These are phyloP conservation scores for Stenurella melanura DNA, from an alignment of 2,888 invertebrate species.

Conservation along the genomic window DNA sequence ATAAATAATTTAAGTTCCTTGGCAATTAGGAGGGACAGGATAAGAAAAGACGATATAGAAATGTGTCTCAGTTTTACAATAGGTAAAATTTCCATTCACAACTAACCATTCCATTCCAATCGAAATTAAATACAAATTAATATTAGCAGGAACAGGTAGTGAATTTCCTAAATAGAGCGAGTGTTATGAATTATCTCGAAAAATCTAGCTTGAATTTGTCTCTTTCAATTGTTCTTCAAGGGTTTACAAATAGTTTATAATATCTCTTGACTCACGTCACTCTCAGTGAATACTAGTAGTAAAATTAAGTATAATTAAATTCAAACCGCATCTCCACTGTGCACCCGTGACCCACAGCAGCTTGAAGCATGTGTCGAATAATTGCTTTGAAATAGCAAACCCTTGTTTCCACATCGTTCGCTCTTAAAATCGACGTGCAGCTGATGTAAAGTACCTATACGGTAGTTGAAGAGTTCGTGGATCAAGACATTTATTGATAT, in stretches of 20 bases:
- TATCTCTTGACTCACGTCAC: background rate
- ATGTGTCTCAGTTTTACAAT: no score
- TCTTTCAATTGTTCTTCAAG: no score
- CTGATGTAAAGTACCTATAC: constrained; percentile 4
- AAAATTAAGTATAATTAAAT: constrained; percentile 20
- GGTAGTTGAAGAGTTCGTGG: background rate
- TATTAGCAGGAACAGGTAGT: no score
- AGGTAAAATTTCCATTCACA: no score
- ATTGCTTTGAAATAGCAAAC: constrained; percentile 10
- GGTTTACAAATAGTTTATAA: background rate
- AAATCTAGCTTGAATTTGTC: no score
- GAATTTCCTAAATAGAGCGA: no score
- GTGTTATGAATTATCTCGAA: no score
- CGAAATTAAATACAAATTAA: no score
- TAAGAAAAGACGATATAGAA: no score
- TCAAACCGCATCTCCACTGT: background rate
- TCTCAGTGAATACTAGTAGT: background rate
- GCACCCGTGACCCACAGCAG: constrained; percentile 2
- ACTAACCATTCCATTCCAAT: no score
- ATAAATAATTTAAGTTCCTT: no score
- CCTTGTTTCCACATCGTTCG: constrained; percentile 25
- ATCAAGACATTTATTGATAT: background rate
- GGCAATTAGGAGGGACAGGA: no score
- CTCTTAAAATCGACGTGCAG: constrained; percentile 13
- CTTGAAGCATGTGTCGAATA: constrained; percentile 3